Evolutionary conservation across 2,113 vertebrate species (phyloP).

Genomic region (Sceloporus undulatus): DNA sequence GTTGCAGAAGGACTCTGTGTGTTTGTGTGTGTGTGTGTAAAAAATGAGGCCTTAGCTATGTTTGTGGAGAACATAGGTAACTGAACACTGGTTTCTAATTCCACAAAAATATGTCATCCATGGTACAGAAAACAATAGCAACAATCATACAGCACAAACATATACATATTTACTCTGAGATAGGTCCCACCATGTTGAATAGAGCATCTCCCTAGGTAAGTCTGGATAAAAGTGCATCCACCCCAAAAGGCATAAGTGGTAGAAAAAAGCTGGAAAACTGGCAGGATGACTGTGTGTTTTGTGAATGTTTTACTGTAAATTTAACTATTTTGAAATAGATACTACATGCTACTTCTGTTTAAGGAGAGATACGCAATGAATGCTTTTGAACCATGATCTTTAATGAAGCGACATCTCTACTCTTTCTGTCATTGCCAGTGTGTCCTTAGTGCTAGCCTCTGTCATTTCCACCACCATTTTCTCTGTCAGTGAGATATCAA

Average conservation of each 20-base stretch:
- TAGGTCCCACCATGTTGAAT: neutral
- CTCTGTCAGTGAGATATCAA: neutral
- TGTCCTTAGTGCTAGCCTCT: neutral
- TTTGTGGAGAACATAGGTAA: no score
- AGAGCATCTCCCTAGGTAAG: neutral
- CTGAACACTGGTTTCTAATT: neutral
- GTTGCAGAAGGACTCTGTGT: neutral
- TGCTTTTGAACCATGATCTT: neutral
- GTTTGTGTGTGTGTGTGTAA: neutral
- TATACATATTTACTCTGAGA: neutral
- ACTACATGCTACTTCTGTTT: neutral
- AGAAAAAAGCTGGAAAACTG: neutral
- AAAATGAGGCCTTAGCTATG: neutral
- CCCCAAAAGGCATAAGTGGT: neutral
- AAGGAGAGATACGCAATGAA: neutral
- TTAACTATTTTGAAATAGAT: neutral
- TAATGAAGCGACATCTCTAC: neutral
- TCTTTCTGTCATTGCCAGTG: neutral
- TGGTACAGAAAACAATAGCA: no score
- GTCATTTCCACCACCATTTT: slow-evolving; percentile 3
- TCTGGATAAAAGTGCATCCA: neutral
- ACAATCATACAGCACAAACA: neutral
- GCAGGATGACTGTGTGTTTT: neutral
- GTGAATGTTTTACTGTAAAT: neutral
- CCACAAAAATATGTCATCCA: neutral